phyloP scores from a whole-genome alignment of 2,113 vertebrate species.

The Eretmochelys imbricata region DNA sequence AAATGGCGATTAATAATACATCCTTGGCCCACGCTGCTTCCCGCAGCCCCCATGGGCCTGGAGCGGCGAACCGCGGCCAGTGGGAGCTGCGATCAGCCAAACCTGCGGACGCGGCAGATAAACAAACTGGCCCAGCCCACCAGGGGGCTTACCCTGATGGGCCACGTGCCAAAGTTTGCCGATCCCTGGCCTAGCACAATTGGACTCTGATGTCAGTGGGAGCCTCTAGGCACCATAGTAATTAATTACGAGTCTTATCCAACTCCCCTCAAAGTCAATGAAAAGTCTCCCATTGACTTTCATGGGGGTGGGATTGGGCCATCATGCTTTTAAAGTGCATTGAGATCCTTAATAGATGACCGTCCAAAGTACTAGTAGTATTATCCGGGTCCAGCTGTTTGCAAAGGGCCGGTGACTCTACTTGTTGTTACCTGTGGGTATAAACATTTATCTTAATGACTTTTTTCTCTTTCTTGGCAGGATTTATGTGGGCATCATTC shows the following conservation, averaged over 20 bases:
- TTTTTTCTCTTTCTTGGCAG: constrained; percentile 77
- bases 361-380: neutral
- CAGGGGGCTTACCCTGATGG: too few relatives aligned
- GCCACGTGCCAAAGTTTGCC: too few relatives aligned
- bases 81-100: too few relatives aligned
- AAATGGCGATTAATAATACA: neutral
- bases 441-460: constrained; percentile 65
- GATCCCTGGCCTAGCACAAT: neutral
- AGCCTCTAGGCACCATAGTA: neutral
- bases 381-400: neutral
- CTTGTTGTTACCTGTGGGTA: constrained; percentile 49
- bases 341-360: neutral
- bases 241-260: neutral
- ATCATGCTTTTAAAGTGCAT: neutral
- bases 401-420: constrained; percentile 29
- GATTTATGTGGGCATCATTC: constrained; percentile 99
- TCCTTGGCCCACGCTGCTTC: too few relatives aligned
- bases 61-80: too few relatives aligned
- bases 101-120: too few relatives aligned
- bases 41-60: too few relatives aligned
- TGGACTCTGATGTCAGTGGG: neutral
- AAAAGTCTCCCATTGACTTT: neutral
- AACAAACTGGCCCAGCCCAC: too few relatives aligned
- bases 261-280: neutral
- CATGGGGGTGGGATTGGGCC: neutral